phyloP scores from a whole-genome alignment of 2,797 vertebrate species.

The Hippoglossus hippoglossus region DNA sequence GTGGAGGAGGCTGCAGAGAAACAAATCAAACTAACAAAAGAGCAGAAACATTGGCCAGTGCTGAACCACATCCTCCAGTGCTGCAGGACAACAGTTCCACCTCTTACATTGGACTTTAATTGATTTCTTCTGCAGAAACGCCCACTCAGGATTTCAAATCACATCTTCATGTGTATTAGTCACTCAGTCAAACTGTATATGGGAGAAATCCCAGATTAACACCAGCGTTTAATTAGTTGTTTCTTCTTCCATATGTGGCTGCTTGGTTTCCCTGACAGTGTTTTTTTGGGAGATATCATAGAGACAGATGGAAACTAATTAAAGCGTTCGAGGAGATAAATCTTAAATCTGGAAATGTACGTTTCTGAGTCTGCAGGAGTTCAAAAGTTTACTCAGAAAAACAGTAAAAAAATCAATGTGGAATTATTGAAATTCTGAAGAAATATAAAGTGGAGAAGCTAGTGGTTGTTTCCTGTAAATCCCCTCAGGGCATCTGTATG shows the following conservation, averaged over 20 bases:
- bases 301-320: conserved; percentile 44
- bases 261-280: conserved; percentile 13
- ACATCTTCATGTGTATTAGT: conserved; percentile 21
- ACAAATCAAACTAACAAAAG: conserved; percentile 37
- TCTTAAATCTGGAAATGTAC: conserved; percentile 6
- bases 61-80: conserved; percentile 6
- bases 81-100: conserved; percentile 4
- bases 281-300: conserved; percentile 1
- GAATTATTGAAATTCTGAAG: neutral
- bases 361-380: conserved; percentile 1
- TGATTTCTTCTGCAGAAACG: conserved; percentile 18
- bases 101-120: conserved; percentile 1
- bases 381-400: neutral
- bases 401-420: neutral
- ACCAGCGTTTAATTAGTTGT: conserved; percentile 21
- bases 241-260: conserved; percentile 2
- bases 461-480: neutral
- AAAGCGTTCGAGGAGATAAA: conserved; percentile 19
- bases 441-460: neutral
- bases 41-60: conserved; percentile 12
- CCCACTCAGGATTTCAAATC: conserved; percentile 9
- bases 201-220: conserved; percentile 19
- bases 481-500: too few relatives aligned
- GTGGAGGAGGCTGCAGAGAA: conserved; percentile 24
- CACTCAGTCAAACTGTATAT: neutral